A percentile compares a stretch with the other conserved stretches of the same genome.
phyloP scores from a whole-genome alignment of 1,140 invertebrate species.

The Octopus bimaculoides region DNA sequence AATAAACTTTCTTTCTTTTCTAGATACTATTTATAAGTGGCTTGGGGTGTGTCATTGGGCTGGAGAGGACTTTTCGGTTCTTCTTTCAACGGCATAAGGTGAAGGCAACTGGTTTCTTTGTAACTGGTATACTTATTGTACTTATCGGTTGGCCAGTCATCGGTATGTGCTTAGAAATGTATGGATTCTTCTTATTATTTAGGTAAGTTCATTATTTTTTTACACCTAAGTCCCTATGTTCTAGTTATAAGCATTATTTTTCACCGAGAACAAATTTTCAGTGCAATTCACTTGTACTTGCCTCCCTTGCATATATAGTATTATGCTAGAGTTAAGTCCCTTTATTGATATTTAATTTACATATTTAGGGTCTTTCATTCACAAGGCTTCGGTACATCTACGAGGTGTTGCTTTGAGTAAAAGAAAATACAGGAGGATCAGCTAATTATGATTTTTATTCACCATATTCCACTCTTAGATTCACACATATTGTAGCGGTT shows the following conservation, averaged over 20 bases:
- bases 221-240: neutral
- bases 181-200: constrained; percentile 68
- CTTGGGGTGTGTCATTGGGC: constrained; percentile 92
- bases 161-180: constrained; percentile 93
- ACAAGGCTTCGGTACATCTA: no score
- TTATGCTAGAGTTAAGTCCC: no score
- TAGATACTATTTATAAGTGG: constrained; percentile 94
- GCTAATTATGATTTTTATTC: no score
- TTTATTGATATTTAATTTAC: no score
- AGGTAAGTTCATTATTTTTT: constrained; percentile 57
- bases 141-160: constrained; percentile 94
- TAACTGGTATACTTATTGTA: constrained; percentile 91
- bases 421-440: no score
- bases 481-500: no score
- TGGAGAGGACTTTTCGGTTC: constrained; percentile 92
- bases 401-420: no score
- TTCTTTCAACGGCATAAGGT: constrained; percentile 98
- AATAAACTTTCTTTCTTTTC: constrained; percentile 39
- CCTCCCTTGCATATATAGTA: no score
- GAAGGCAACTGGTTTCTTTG: constrained; percentile 87
- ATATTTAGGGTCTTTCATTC: no score
- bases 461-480: no score
- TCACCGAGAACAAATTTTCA: neutral
- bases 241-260: neutral
- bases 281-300: no score